phyloP scores from a whole-genome alignment of 2,888 invertebrate species.

The Chrysotoxum bicinctum region DNA sequence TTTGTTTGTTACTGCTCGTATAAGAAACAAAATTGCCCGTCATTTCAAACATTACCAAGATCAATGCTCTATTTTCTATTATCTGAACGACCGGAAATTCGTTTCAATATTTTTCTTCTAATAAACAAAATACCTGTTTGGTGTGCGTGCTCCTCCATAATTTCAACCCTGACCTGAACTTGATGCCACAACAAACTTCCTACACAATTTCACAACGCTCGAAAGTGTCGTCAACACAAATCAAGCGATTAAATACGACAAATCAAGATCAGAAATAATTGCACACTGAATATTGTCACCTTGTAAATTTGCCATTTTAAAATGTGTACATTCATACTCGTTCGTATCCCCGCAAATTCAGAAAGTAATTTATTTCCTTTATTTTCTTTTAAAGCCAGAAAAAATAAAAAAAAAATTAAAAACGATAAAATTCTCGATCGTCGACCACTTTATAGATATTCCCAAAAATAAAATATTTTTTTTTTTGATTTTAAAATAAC shows the following conservation, averaged over 20 bases:
- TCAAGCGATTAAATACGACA: slow-evolving; percentile 9
- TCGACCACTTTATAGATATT: slow-evolving; percentile 13
- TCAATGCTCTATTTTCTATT: background rate
- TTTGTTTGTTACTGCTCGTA: background rate
- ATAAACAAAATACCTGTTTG: background rate
- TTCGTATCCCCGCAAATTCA: background rate
- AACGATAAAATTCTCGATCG: slow-evolving; percentile 7
- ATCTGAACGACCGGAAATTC: background rate
- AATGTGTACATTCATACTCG: background rate
- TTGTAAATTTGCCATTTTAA: slow-evolving; percentile 15
- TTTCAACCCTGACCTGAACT: slow-evolving; percentile 30
- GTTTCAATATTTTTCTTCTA: background rate
- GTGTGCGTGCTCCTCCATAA: background rate
- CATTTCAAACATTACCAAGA: background rate
- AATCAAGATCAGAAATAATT: slow-evolving; percentile 29
- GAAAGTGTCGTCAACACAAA: slow-evolving; percentile 2
- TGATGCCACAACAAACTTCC: slow-evolving; percentile 19
- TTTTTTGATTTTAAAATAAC: background rate
- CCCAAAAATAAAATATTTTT: slow-evolving; percentile 6
- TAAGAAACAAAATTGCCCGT: background rate
- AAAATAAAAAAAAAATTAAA: background rate
- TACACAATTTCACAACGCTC: background rate
- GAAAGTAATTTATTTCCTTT: slow-evolving; percentile 30
- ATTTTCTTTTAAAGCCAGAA: background rate
- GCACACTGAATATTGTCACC: slow-evolving; percentile 10